Percentiles rank a stretch among this genome's conserved stretches.
Conservation (phyloP, 2,113 vertebrate genomes). For the Macroglossus sobrinus region DNA sequence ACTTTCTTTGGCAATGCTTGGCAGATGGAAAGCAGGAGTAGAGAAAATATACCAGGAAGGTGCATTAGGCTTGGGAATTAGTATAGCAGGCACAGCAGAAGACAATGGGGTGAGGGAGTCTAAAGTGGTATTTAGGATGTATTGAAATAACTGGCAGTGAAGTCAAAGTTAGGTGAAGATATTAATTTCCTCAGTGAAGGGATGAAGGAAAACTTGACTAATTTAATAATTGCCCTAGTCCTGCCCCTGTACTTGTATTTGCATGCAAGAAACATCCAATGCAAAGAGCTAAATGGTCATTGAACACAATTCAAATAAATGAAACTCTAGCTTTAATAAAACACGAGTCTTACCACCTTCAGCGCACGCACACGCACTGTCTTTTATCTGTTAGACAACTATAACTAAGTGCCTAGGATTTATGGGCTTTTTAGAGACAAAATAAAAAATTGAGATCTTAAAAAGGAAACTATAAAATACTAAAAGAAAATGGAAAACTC, state of each 20-base stretch:
- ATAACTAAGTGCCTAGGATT: background rate
- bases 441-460: background rate
- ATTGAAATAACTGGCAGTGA: background rate
- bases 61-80: background rate
- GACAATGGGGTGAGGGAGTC: background rate
- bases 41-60: background rate
- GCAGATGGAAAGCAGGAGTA: background rate
- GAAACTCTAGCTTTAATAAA: slow-evolving; percentile 27
- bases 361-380: background rate
- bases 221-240: background rate
- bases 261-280: background rate
- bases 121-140: background rate
- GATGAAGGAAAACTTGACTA: background rate
- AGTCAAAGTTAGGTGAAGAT: background rate
- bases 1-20: background rate
- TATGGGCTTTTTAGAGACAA: slow-evolving; percentile 19
- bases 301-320: slow-evolving; percentile 44
- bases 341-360: background rate
- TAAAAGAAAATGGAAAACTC: background rate
- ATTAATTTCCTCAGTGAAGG: background rate
- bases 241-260: background rate
- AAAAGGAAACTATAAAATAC: background rate
- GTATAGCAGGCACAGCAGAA: background rate
- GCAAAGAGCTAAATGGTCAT: background rate
- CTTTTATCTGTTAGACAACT: background rate